Evolutionary conservation across 2,888 invertebrate species (phyloP), one percentile per base, ranked within the genome.

Genomic region (Mythimna impura): DNA sequence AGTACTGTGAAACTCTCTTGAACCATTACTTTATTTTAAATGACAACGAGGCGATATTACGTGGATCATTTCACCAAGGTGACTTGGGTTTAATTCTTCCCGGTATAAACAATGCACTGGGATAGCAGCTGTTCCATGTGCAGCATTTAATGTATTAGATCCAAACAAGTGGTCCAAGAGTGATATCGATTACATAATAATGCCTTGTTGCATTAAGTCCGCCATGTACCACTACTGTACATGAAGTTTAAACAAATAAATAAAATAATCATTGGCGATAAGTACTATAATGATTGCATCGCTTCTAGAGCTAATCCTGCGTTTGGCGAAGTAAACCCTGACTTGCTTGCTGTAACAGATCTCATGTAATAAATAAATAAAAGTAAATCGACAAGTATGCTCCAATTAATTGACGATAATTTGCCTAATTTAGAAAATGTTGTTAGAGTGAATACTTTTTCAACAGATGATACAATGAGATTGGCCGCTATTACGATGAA

Each of bases 401-500:
- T 62, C 9, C 40, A 12, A 40, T 25, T 30, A 17, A 43, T 63
- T 12, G 62, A 69, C 2, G 62, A 69, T 52, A 61, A 25, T n/a
- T 12, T 68, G 12, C 69, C 69, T 10, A 43, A 52, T 40, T 55
- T 69, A 69, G 62, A 69, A 62, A 62, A n/a, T 55, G 62, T 69
- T 62, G 40, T 69, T 7, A 25, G 10, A n/a, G 25, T 43, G 17
- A 55, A 55, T 69, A 54, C 17, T n/a, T 8, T 14, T 62, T 43
- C n/a, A n/a, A 30, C 34, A 17, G n/a, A 40, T 54, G 43, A 54
- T 17, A 36, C 36, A 30, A 54, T 73, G 57, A 71, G 73, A 73
- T 71, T 73, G 14, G 73, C 73, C n/a, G 62, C 25, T 2, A 68
- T 79, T 8, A 34, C 52, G 40, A 71, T 63, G 12, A 76, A 76